Conservation (phyloP, 2,113 vertebrate genomes). For the Glaucidium brasilianum region DNA sequence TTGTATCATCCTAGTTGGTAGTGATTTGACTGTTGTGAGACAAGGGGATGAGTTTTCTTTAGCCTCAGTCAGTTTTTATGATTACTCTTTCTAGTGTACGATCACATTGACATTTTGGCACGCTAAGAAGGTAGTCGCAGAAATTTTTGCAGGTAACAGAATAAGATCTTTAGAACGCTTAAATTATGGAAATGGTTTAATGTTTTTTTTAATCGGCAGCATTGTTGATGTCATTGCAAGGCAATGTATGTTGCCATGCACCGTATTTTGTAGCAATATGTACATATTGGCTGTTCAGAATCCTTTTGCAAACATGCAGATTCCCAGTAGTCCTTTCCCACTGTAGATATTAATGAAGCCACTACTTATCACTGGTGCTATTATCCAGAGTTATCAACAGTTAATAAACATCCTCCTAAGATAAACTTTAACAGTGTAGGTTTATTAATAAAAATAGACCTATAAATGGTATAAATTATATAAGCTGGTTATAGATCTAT, state of each 20-base stretch:
- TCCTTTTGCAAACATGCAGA: neutral
- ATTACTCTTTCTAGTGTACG: neutral
- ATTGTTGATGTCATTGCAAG: neutral
- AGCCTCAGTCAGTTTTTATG: conserved; percentile 4
- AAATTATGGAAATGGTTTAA: neutral
- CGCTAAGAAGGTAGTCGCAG: conserved; percentile 9
- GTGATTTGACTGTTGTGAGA: conserved; percentile 4
- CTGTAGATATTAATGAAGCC: neutral
- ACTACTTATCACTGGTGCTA: neutral
- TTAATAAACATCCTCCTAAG: neutral
- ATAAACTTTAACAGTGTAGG: neutral
- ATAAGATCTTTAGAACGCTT: neutral
- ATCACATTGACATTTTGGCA: conserved; percentile 20
- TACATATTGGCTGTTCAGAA: neutral
- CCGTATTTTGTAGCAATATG: neutral
- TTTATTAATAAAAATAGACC: neutral
- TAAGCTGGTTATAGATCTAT: neutral
- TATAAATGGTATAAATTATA: neutral
- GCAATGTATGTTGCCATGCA: neutral
- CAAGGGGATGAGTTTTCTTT: conserved; percentile 18
- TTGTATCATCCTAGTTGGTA: neutral
- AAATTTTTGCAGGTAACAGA: conserved; percentile 1
- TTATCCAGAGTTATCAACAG: neutral
- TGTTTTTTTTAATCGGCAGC: neutral
- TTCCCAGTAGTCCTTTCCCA: neutral